Evolutionary conservation across 2,797 vertebrate species (phyloP).

Genomic region (Melanotaenia nigrans): DNA sequence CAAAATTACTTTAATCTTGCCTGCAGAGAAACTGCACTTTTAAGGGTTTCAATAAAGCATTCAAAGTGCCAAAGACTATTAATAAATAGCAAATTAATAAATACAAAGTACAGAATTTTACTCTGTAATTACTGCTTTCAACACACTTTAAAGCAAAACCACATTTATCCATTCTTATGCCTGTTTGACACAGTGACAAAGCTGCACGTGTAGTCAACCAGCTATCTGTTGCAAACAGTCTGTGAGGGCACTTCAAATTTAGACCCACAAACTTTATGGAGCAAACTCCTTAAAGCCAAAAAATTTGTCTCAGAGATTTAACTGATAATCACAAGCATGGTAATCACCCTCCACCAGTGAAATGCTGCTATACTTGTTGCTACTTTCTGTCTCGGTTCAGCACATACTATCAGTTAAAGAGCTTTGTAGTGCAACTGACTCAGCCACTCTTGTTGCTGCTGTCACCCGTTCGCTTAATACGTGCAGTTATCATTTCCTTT

Average conservation of each 20-base stretch:
- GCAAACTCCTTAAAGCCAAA: conserved; percentile 65
- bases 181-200: conserved; percentile 46
- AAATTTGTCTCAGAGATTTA: conserved; percentile 75
- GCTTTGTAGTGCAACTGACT: conserved; percentile 45
- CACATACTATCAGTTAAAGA: conserved; percentile 24
- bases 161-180: conserved; percentile 15
- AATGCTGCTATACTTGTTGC: conserved; percentile 69
- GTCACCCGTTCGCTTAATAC: conserved; percentile 88
- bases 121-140: conserved; percentile 49
- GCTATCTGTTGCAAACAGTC: conserved; percentile 37
- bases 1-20: conserved; percentile 34
- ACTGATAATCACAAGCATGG: conserved; percentile 65
- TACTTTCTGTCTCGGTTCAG: conserved; percentile 53
- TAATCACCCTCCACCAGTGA: conserved; percentile 62
- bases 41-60: conserved; percentile 52
- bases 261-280: conserved; percentile 60
- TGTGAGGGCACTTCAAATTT: conserved; percentile 56
- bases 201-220: conserved; percentile 49
- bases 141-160: conserved; percentile 27
- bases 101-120: conserved; percentile 60
- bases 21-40: conserved; percentile 45
- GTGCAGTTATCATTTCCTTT: conserved; percentile 83
- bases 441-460: conserved; percentile 90
- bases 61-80: conserved; percentile 62
- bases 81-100: conserved; percentile 72